Conservation (phyloP, 2,113 vertebrate species). For the Etheostoma cragini region DNA sequence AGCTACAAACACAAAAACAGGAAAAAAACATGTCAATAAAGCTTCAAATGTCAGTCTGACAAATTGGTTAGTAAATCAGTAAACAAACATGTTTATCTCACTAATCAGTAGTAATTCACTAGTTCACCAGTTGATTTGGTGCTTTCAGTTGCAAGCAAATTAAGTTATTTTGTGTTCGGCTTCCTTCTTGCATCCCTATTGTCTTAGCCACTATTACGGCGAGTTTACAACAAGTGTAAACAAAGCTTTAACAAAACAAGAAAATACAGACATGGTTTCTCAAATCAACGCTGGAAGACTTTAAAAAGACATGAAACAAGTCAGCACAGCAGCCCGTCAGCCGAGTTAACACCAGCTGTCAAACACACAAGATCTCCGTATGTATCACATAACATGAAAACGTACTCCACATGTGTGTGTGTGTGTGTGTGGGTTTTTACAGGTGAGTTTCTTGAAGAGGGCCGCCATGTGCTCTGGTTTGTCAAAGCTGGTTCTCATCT, state of each 20-base stretch:
- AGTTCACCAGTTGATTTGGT: neutral
- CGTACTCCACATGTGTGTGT: neutral
- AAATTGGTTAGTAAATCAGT: neutral
- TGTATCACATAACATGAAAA: too few species aligned
- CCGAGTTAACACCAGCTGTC: neutral
- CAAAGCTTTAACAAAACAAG: neutral
- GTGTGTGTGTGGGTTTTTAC: slow-evolving; percentile 73
- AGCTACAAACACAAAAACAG: slow-evolving; percentile 81
- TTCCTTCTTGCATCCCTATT: neutral
- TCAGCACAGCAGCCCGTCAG: neutral
- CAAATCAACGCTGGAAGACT: neutral
- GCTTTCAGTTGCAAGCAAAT: neutral
- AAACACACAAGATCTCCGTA: neutral
- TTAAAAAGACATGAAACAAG: neutral
- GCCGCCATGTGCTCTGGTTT: slow-evolving; percentile 99
- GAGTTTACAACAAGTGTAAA: neutral
- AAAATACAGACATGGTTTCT: neutral
- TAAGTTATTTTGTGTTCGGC: neutral
- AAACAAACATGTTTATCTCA: neutral
- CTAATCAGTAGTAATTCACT: neutral
- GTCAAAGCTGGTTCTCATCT: slow-evolving; percentile 99
- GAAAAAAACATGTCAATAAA: neutral
- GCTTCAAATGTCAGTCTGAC: neutral
- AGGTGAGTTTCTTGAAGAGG: slow-evolving; percentile 96
- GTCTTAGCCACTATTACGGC: neutral